Evolutionary conservation across 2,888 invertebrate species (phyloP).

Genomic region (Nipponacmea schrenckii): DNA sequence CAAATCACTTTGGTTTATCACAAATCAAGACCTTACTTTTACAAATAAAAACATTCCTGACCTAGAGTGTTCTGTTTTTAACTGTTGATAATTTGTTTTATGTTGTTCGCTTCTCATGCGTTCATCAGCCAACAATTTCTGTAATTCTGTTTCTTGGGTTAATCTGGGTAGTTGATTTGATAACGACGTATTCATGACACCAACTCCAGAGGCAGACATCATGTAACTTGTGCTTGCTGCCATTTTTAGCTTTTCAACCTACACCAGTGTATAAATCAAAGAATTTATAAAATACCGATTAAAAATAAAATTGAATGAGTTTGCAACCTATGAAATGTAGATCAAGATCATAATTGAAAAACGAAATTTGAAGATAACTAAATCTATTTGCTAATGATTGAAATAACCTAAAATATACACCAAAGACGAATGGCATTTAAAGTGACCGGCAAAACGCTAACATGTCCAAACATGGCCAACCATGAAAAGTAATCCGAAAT

Average conservation of each 20-base stretch:
- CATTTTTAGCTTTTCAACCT: slow-evolving; percentile 22
- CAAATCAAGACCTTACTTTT: background rate
- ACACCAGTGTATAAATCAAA: too few relatives aligned
- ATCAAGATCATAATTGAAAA: too few relatives aligned
- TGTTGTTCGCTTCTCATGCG: slow-evolving; percentile 65
- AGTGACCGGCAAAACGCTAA: too few relatives aligned
- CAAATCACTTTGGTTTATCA: background rate
- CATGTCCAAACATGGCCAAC: too few relatives aligned
- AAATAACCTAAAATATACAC: too few relatives aligned
- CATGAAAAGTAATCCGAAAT: background rate
- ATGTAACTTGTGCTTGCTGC: slow-evolving; percentile 31
- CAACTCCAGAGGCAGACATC: slow-evolving; percentile 23
- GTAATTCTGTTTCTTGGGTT: slow-evolving; percentile 63
- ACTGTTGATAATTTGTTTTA: slow-evolving; percentile 64
- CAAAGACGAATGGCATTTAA: too few relatives aligned
- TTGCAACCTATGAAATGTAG: background rate
- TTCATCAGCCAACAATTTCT: slow-evolving; percentile 66
- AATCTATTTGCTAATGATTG: too few relatives aligned
- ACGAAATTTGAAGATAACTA: too few relatives aligned
- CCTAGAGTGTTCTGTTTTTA: slow-evolving; percentile 66
- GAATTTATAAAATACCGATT: background rate
- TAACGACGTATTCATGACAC: slow-evolving; percentile 33
- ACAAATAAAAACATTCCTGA: slow-evolving; percentile 34
- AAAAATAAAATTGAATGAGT: background rate
- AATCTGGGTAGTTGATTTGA: slow-evolving; percentile 51